Conservation (phyloP, 2,113 vertebrate species). For the Catagonus wagneri region DNA sequence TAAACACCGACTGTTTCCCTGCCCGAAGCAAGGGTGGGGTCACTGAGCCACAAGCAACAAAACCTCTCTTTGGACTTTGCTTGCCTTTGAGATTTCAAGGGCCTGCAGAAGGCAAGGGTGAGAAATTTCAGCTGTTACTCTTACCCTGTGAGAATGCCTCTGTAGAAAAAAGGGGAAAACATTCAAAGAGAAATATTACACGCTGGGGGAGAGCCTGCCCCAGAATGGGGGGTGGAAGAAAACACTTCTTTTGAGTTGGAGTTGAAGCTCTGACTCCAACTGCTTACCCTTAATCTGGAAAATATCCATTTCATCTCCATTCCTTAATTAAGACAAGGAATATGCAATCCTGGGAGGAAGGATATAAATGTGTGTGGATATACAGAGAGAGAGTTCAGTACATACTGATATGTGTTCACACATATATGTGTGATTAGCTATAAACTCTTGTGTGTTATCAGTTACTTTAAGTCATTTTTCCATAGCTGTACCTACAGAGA, state of each 20-base stretch:
- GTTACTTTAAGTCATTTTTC: not conserved
- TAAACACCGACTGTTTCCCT: not conserved
- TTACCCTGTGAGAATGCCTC: slow-evolving; percentile 30
- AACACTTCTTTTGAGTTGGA: not conserved
- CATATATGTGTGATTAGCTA: not conserved
- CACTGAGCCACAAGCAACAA: not conserved
- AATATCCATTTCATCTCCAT: not conserved
- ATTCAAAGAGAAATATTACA: slow-evolving; percentile 29
- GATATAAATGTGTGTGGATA: not conserved
- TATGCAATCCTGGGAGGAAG: not conserved
- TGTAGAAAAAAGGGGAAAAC: not conserved
- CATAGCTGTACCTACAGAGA: not conserved
- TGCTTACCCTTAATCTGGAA: not conserved
- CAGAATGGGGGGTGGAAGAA: not conserved
- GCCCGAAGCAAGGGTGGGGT: not conserved
- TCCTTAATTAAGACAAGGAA: not conserved
- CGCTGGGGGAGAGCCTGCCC: not conserved
- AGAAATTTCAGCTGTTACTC: not conserved
- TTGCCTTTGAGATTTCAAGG: slow-evolving; percentile 9
- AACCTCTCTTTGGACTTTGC: not conserved
- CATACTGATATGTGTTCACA: not conserved
- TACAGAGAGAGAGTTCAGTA: too few relatives aligned
- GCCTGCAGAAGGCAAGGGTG: not conserved
- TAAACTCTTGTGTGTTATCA: not conserved
- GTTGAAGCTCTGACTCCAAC: not conserved